A percentile compares a stretch with the other conserved stretches of the same genome.
Evolutionary conservation across 2,888 invertebrate species (phyloP).

Genomic region (Unio delphinus): DNA sequence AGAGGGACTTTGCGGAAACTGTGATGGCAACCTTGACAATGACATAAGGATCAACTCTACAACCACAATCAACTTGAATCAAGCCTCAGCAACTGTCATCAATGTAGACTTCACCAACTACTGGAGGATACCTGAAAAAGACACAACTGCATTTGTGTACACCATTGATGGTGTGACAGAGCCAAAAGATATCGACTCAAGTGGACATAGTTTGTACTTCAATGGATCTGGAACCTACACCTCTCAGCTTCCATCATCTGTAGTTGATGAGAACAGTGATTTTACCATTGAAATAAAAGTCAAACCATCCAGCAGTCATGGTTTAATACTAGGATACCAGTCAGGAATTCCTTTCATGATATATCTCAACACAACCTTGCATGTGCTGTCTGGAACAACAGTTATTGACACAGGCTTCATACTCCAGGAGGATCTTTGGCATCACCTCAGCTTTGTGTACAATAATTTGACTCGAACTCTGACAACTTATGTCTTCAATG

Average conservation of each 20-base stretch:
- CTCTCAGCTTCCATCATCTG: constrained; percentile 6
- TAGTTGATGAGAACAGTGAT: background rate
- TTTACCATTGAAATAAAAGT: constrained; percentile 18
- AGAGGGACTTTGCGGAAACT: constrained; percentile 37
- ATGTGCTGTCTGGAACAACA: constrained; percentile 15
- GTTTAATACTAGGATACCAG: constrained; percentile 30
- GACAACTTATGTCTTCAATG: constrained; percentile 6
- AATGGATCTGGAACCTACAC: constrained; percentile 36
- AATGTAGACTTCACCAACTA: constrained; percentile 11
- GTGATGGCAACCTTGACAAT: constrained; percentile 32
- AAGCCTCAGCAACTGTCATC: constrained; percentile 9
- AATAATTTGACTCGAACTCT: constrained; percentile 8
- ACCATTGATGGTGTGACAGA: constrained; percentile 7
- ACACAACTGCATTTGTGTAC: constrained; percentile 22
- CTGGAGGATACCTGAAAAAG: constrained; percentile 9
- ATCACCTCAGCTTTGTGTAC: constrained; percentile 33
- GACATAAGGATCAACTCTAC: constrained; percentile 24
- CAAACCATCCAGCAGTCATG: constrained; percentile 9
- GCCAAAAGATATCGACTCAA: constrained; percentile 15
- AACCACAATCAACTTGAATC: background rate
- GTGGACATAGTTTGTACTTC: constrained; percentile 31
- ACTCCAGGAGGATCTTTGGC: constrained; percentile 21
- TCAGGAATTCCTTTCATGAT: constrained; percentile 18
- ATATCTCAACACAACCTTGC: constrained; percentile 17
- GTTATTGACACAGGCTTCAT: constrained; percentile 14